These are phyloP conservation scores for Halcyon senegalensis DNA, from an alignment of 2,113 vertebrate species.

Conservation along the genomic window DNA sequence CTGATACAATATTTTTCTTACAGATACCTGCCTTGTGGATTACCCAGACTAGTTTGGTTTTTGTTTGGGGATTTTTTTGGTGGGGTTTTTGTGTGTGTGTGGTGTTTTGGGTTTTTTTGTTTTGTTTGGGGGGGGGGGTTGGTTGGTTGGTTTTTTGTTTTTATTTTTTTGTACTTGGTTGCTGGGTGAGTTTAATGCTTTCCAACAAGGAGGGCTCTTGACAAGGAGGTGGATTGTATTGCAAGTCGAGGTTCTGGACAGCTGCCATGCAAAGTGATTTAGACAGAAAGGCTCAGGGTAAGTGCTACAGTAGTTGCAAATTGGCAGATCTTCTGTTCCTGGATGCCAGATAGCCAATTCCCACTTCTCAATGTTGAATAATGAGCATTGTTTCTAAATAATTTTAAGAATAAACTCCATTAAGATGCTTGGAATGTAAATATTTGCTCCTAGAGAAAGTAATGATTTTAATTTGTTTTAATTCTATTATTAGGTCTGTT, in stretches of 20 bases:
- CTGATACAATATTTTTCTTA: background rate
- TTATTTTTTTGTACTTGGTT: background rate
- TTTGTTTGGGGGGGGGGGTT: too few relatives aligned
- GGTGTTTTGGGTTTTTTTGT: background rate
- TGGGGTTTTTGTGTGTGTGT: too few relatives aligned
- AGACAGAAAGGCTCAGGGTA: constrained; percentile 8
- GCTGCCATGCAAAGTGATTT: constrained; percentile 14
- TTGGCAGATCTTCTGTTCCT: background rate
- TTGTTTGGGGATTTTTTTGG: background rate
- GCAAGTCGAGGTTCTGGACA: background rate
- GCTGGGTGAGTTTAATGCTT: background rate
- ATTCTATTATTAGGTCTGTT: constrained; percentile 71
- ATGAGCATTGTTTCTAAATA: constrained; percentile 18
- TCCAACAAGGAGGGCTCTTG: background rate
- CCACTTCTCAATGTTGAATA: constrained; percentile 19
- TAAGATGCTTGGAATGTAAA: constrained; percentile 32
- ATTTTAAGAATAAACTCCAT: constrained; percentile 8
- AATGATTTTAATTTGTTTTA: constrained; percentile 74
- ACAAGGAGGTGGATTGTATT: background rate
- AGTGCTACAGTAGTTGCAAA: constrained; percentile 10
- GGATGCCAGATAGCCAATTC: background rate
- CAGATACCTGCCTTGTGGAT: background rate
- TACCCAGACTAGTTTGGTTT: background rate
- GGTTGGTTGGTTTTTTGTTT: background rate
- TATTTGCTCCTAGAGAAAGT: constrained; percentile 53